These are phyloP conservation scores for Cairina moschata DNA, from an alignment of 2,113 vertebrate genomes.

Conservation along the genomic window DNA sequence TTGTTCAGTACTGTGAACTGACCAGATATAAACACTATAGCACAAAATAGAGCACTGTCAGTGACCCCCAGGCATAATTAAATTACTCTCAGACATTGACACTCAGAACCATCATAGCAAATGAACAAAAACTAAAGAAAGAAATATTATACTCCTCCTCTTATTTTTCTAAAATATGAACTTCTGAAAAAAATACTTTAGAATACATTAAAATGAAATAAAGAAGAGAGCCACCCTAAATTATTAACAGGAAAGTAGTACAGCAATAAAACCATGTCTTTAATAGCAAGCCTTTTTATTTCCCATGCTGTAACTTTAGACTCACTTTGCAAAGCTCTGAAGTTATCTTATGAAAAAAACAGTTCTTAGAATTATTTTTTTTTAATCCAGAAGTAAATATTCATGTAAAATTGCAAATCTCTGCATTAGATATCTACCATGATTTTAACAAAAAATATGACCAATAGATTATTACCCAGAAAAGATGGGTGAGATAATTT, in stretches of 20 bases:
- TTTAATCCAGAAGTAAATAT: background rate
- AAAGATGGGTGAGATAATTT: background rate
- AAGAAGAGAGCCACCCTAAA: background rate
- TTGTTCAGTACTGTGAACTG: background rate
- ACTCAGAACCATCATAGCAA: background rate
- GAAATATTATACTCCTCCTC: background rate
- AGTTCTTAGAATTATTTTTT: background rate
- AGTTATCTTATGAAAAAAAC: background rate
- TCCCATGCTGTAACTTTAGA: background rate
- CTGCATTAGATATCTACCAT: background rate
- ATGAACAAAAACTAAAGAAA: background rate
- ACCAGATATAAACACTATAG: background rate
- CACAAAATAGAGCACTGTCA: background rate
- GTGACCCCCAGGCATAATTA: background rate
- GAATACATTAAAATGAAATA: background rate
- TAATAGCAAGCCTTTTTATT: background rate
- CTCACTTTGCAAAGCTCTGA: background rate
- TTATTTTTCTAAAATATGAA: background rate
- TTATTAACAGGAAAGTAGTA: background rate
- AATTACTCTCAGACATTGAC: background rate
- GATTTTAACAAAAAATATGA: fast-evolving
- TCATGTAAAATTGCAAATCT: background rate
- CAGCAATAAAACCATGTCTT: background rate
- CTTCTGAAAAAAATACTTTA: background rate
- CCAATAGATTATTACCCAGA: background rate